These are phyloP conservation scores for Trissolcus basalis DNA, from an alignment of 1,140 invertebrate genomes.

Conservation along the genomic window DNA sequence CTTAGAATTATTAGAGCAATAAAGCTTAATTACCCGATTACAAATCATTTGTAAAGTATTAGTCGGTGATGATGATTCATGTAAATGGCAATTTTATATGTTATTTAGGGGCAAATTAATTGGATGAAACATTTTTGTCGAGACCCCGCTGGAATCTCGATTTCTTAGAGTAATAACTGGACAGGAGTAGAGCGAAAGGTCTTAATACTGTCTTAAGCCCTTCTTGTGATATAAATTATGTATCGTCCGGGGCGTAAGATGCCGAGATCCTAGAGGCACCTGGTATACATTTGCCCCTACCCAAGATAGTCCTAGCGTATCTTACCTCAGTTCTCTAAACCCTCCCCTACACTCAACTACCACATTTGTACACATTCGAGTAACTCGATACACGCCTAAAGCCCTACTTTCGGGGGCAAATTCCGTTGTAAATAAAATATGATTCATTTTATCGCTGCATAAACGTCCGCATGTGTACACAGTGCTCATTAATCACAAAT, in stretches of 20 bases:
- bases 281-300: slow-evolving; percentile 70
- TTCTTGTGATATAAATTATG: slow-evolving; percentile 77
- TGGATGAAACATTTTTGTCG: slow-evolving; percentile 53
- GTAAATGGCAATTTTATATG: slow-evolving; percentile 32
- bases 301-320: slow-evolving; percentile 32
- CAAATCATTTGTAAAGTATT: slow-evolving; percentile 27
- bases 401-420: slow-evolving; percentile 2
- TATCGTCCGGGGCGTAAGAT: slow-evolving; percentile 75
- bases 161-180: slow-evolving; percentile 68
- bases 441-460: background rate
- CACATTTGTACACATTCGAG: slow-evolving; percentile 48
- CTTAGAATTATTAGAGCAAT: slow-evolving; percentile 14
- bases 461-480: too few species aligned
- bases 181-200: slow-evolving; percentile 69
- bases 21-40: slow-evolving; percentile 26
- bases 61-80: slow-evolving; percentile 37
- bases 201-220: slow-evolving; percentile 76
- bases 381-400: slow-evolving; percentile 45
- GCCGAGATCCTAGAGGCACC: slow-evolving; percentile 75
- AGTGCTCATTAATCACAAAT: too few species aligned
- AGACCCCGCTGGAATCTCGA: slow-evolving; percentile 50
- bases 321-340: slow-evolving; percentile 47
- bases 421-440: background rate
- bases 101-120: slow-evolving; percentile 54
- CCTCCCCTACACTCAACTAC: slow-evolving; percentile 36